Conservation (phyloP, 1,140 invertebrate species). For the Ectropis grisescens region DNA sequence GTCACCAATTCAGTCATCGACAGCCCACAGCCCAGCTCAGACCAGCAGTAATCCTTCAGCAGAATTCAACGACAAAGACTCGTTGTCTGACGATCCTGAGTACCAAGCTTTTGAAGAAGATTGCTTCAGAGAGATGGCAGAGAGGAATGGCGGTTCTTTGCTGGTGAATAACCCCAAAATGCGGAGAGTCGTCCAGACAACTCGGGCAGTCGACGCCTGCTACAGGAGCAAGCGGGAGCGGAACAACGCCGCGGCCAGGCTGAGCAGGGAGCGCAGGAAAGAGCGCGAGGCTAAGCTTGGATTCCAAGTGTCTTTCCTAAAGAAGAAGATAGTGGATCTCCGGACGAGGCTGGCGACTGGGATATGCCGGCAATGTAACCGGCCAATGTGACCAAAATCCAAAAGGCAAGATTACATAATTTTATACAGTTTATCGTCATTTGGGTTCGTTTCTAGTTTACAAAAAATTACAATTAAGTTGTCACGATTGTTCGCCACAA, state of each 20-base stretch:
- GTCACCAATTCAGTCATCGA: too few relatives aligned
- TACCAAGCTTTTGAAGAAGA: slow-evolving; percentile 77
- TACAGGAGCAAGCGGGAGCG: slow-evolving; percentile 91
- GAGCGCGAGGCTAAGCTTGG: slow-evolving; percentile 94
- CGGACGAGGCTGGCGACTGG: slow-evolving; percentile 12
- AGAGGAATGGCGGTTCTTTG: slow-evolving; percentile 69
- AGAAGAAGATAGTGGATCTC: slow-evolving; percentile 18
- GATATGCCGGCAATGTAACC: too few relatives aligned
- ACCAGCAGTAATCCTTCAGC: too few relatives aligned
- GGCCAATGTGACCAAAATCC: too few relatives aligned
- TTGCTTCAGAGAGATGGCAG: slow-evolving; percentile 76
- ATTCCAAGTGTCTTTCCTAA: slow-evolving; percentile 82
- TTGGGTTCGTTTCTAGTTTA: too few relatives aligned
- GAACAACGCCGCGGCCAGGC: slow-evolving; percentile 96
- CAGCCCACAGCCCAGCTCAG: too few relatives aligned
- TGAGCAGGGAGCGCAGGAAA: slow-evolving; percentile 90
- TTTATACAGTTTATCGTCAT: too few relatives aligned
- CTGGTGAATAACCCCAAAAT: slow-evolving; percentile 76
- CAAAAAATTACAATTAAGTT: too few relatives aligned
- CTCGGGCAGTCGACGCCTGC: slow-evolving; percentile 72
- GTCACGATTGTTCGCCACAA: too few relatives aligned
- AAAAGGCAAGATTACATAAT: too few relatives aligned
- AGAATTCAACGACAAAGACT: too few relatives aligned
- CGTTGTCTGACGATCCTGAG: slow-evolving; percentile 64
- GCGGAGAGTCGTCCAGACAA: slow-evolving; percentile 64